Percentiles rank a stretch among this genome's conserved stretches.
These are phyloP conservation scores for Conus betulinus DNA, from an alignment of 1,140 invertebrate species.

Conservation along the genomic window DNA sequence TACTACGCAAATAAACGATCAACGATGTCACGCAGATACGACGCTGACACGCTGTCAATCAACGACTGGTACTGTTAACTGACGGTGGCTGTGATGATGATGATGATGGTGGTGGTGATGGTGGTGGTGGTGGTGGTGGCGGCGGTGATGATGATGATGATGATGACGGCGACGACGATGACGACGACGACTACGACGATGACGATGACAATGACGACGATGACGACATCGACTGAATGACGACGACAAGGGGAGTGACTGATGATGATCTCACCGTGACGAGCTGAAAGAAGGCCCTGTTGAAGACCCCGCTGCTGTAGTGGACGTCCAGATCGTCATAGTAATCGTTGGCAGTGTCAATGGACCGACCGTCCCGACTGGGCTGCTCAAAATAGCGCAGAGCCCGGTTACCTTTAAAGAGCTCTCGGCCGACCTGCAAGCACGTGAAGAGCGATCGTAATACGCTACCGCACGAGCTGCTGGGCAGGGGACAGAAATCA, in stretches of 20 bases:
- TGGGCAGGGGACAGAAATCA: background rate
- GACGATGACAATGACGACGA: background rate
- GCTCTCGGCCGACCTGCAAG: too few species aligned
- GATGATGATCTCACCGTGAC: slow-evolving; percentile 12
- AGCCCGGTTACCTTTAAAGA: too few species aligned
- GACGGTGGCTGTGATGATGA: too few species aligned
- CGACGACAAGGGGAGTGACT: background rate
- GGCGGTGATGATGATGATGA: background rate
- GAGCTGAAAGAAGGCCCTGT: slow-evolving; percentile 47
- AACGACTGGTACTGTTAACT: too few species aligned
- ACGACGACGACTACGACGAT: background rate
- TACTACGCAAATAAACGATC: too few species aligned
- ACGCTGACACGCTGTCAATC: too few species aligned
- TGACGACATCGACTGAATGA: background rate
- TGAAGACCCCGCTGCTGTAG: slow-evolving; percentile 54
- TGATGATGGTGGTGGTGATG: too few species aligned
- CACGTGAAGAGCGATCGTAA: slow-evolving; percentile 1
- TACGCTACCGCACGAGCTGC: background rate
- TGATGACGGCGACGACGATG: background rate
- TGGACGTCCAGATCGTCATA: slow-evolving; percentile 45
- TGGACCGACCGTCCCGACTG: too few species aligned
- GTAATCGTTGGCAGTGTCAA: slow-evolving; percentile 30
- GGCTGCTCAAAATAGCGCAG: too few species aligned
- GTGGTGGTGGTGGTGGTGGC: too few species aligned
- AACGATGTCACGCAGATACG: too few species aligned